Evolutionary conservation across 2,797 vertebrate genomes (phyloP).

Genomic region (Gambusia yucatana): DNA sequence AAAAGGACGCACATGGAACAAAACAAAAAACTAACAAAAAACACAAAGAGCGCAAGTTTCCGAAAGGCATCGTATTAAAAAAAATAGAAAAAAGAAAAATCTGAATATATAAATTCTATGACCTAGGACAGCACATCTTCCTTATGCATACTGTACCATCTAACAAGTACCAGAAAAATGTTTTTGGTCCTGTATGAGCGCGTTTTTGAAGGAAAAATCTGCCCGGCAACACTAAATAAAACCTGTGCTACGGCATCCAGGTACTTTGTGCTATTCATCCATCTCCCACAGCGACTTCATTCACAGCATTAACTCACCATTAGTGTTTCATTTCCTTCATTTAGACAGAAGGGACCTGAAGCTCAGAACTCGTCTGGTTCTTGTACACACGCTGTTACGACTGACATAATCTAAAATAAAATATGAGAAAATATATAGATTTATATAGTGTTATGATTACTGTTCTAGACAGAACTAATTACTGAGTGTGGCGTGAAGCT

Average conservation of each 20-base stretch:
- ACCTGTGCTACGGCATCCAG: conserved; percentile 47
- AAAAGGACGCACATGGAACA: conserved; percentile 67
- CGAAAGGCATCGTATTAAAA: conserved; percentile 71
- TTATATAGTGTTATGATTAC: conserved; percentile 61
- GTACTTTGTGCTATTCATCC: conserved; percentile 48
- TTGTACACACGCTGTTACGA: conserved; percentile 52
- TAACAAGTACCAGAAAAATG: conserved; percentile 63
- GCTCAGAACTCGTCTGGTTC: conserved; percentile 33
- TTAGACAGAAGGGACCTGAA: conserved; percentile 38
- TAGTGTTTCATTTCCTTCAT: conserved; percentile 58
- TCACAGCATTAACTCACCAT: conserved; percentile 70
- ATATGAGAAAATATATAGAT: conserved; percentile 71
- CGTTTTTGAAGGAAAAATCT: conserved; percentile 43
- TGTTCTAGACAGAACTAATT: conserved; percentile 55
- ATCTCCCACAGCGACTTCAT: conserved; percentile 55
- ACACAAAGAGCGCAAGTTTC: conserved; percentile 49
- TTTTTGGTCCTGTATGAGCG: conserved; percentile 73
- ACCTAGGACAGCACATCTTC: conserved; percentile 65
- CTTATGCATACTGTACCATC: conserved; percentile 58
- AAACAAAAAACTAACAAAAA: conserved; percentile 53
- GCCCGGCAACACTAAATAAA: conserved; percentile 28
- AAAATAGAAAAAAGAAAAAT: conserved; percentile 25
- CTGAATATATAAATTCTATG: conserved; percentile 68
- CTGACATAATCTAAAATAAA: conserved; percentile 73
- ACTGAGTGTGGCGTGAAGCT: conserved; percentile 61